Evolutionary conservation across 2,888 invertebrate species (phyloP), one percentile per base, ranked within the genome.

Genomic region (Harpalus rubripes): DNA sequence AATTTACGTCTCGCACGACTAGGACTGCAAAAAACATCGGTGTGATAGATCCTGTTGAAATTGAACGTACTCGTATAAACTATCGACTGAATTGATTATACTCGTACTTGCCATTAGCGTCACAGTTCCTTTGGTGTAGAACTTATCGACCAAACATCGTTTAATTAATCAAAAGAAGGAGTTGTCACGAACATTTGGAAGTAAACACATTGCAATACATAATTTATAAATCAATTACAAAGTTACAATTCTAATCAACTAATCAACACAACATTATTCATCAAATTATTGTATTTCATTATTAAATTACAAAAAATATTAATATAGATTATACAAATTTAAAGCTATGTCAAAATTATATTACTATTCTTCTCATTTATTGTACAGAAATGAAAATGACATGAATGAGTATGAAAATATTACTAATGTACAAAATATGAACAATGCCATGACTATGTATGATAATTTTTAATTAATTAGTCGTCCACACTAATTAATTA

Each of bases 121-220:
- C 58, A 61, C 4, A 32, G 79, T 15, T 39, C 39, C 32, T n/a
- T 63, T 63, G 61, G 63, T 63, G 39, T n/a, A 39, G 82, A 68
- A 72, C 15, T 72, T 82, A 82, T 82, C 72, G 82, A 82, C 63
- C 80, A 80, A 80, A 80, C 80, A 80, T 44, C 63, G 41, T 63
- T 72, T 82, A 82, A 82, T 82, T 82, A 82, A 81, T 81, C 44
- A 65, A 56, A 80, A 65, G 72, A 10, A 74, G 44, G 6, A 32
- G 18, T 44, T 72, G 72, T 74, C 72, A 74, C 72, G 72, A 44
- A 74, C 39, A 68, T n/a, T 63, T 63, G 16, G 6, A 74, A 44
- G 44, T 18, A 18, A 8, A 12, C 44, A 52, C 44, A 52, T 12
- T 52, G 44, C 10, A 16, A 68, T 68, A 68, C 26, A 68, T 68